Conservation (phyloP, 2,113 vertebrate genomes). For the Regulus satrapa region DNA sequence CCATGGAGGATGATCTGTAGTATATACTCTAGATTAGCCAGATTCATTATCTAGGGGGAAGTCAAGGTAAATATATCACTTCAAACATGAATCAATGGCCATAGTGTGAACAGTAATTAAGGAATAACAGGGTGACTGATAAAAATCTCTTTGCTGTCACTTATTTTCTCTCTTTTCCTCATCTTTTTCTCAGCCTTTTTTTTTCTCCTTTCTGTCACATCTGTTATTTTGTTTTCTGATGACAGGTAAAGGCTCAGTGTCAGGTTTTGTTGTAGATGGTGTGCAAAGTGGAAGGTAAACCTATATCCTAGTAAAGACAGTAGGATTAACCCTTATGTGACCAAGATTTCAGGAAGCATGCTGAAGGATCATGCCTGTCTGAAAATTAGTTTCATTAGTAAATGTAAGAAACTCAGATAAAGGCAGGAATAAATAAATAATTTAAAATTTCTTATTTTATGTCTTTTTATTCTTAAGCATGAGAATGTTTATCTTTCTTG, state of each 20-base stretch:
- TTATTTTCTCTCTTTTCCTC: neutral
- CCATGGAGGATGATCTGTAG: neutral
- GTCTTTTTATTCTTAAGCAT: neutral
- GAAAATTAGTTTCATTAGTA: neutral
- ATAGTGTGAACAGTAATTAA: neutral
- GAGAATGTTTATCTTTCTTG: neutral
- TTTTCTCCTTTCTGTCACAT: neutral
- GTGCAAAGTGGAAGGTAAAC: neutral
- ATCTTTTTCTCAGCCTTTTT: neutral
- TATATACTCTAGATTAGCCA: neutral
- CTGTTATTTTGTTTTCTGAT: neutral
- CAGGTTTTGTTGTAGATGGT: neutral
- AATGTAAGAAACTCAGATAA: neutral
- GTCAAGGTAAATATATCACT: neutral
- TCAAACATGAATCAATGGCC: neutral
- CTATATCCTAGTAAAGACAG: neutral
- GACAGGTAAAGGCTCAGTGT: neutral
- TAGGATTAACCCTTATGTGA: neutral
- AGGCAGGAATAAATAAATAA: neutral
- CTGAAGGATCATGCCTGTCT: neutral
- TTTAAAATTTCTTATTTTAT: neutral
- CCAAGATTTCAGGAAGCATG: neutral
- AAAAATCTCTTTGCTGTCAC: neutral
- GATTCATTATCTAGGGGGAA: neutral
- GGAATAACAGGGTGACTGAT: neutral